Base-by-base conservation (phyloP, 2,797 vertebrate genomes). In the Oryzias sinensis region DNA sequence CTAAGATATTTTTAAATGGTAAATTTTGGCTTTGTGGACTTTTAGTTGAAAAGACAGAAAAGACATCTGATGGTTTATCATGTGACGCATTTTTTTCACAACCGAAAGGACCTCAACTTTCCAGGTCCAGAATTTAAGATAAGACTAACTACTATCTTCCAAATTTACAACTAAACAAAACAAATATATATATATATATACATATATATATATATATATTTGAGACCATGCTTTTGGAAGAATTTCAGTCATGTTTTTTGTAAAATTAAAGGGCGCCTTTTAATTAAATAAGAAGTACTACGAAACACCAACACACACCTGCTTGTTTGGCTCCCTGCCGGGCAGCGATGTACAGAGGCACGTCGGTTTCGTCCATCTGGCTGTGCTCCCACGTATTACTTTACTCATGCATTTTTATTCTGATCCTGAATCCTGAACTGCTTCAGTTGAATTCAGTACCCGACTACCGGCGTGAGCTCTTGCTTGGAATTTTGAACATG, bases 341-440 rank as follows among this genome's bases (percentile, higher is more conserved):
- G 69, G 37, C 29, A 33, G 62, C 59, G 77, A 77, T 76, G 80
- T 1, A 53, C 59, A 60, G 56, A 41, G 68, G 49, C 44, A 48
- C 69, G 56, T 51, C 48, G 66, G 61, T 72, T 80, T 68, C 49
- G 51, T 76, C 83, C 76, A 81, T 79, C 82, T 84, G 83, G 77
- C 63, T 57, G 49, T 33, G 16, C 37, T 59, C 68, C 65, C 64
- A 55, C 62, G 13, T 68, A 60, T 64, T 56, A 59, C 55, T 64
- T 77, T 58, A 68, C 67, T 65, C 37, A 46, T 49, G 60, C 75
- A 64, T 82, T 74, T 82, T 81, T 58, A 72, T 79, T 80, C 70
- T 20, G 56, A 15, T 50, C 59, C 49, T 41, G 51, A 72, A 29
- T 56, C 70, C 46, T 56, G 58, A 68, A 76, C 62, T 52, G 45